These are phyloP conservation scores for Microplitis mediator DNA, from an alignment of 1,140 invertebrate species.

Conservation along the genomic window DNA sequence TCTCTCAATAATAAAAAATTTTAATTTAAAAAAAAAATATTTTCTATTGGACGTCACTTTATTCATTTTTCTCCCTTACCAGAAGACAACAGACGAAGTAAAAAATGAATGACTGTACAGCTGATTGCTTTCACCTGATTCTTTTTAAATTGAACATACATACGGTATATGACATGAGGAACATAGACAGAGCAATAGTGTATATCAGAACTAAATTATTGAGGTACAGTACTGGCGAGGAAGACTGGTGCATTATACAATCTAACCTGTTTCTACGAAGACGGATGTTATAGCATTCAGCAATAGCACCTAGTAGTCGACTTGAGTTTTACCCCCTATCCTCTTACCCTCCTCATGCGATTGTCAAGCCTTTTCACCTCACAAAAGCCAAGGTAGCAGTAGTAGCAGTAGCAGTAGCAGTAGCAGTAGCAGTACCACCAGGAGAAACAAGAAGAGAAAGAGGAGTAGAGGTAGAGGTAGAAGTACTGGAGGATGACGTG, in stretches of 20 bases:
- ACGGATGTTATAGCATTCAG: slow-evolving; percentile 25
- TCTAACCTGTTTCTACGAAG: slow-evolving; percentile 24
- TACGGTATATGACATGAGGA: not conserved
- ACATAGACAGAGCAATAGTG: not conserved
- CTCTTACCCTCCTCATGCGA: not conserved
- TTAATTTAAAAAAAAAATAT: too few species aligned
- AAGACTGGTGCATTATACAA: not conserved
- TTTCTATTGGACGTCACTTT: too few species aligned
- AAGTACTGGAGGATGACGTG: not conserved
- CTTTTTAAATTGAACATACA: too few species aligned
- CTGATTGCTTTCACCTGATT: not conserved
- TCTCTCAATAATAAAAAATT: too few species aligned
- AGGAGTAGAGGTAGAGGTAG: not conserved
- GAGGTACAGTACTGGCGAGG: not conserved
- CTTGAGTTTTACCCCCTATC: slow-evolving; percentile 9
- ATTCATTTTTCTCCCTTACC: not conserved
- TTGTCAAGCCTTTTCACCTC: slow-evolving; percentile 23
- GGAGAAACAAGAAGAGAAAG: not conserved
- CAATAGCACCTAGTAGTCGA: not conserved
- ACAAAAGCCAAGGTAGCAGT: not conserved
- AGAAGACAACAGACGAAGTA: not conserved
- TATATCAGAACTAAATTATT: slow-evolving; percentile 16
- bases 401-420: too few species aligned
- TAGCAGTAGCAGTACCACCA: too few species aligned
- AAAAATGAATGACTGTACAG: not conserved